Conservation (phyloP, 92 coral and sea anemone species). For the Epizoanthus stellaris region DNA sequence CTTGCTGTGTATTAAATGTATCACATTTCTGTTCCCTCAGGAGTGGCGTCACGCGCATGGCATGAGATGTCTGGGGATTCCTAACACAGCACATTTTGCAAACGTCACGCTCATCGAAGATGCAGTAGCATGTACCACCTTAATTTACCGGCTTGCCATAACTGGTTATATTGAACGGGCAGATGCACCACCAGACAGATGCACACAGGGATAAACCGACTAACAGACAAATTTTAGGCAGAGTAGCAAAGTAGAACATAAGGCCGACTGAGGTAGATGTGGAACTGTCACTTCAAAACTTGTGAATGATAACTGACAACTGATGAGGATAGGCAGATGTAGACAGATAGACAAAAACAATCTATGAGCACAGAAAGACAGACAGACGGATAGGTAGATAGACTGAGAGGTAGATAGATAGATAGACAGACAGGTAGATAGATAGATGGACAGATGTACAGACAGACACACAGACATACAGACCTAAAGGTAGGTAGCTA, state of each 20-base stretch:
- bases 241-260: neutral
- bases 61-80: constrained; percentile 98
- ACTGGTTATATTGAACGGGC: neutral
- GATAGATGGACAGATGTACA: neutral
- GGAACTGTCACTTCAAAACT: too few species aligned
- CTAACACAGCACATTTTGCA: constrained; percentile 99
- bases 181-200: neutral
- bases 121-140: constrained; percentile 87
- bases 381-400: neutral
- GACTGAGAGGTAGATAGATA: neutral
- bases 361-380: too few species aligned
- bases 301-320: neutral
- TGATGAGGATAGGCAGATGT: neutral
- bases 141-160: constrained; percentile 23
- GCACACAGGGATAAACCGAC: neutral
- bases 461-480: neutral
- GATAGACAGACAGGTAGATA: neutral
- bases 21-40: constrained; percentile 44
- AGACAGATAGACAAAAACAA: neutral
- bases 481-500: too few species aligned
- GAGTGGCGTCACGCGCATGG: constrained; percentile 99
- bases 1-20: neutral
- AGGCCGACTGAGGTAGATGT: neutral
- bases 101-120: constrained; percentile 97
- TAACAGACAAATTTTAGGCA: neutral